Base-by-base conservation (phyloP, 2,888 invertebrate genomes). In the Ophraella communa region DNA sequence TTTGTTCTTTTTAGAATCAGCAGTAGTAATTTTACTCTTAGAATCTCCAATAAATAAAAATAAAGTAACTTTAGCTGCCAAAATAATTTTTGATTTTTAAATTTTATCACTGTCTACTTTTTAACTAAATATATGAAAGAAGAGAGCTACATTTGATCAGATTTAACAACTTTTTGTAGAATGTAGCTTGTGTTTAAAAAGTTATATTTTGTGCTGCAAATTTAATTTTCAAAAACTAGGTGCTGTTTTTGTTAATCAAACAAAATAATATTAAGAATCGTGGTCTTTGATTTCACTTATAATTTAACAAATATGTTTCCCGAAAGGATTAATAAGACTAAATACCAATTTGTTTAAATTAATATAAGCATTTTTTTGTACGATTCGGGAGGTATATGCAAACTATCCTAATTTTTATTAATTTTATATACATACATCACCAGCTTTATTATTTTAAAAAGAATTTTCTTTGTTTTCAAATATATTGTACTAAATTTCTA, bases 401-500 rank as follows among this genome's bases (percentile, higher is more conserved):
- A 39, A 39, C 14, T 39, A 4, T 30, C 33, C 23, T 56, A 20
- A 45, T 52, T 65, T 47, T 30, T n/a, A 39, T 54, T 39, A 17
- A 30, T 35, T 53, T 35, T 35, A 35, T 47, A 65, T 20, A 14
- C 14, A 4, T 24, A 54, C 54, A 54, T 54, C 70, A 72, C 70
- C 67, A 62, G 44, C 54, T 65, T 66, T 54, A 62, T 47, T 56
- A 33, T 54, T 70, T 68, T 61, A 66, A 55, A 59, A 65, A 67
- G 67, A 70, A 66, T 64, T 47, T 57, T 42, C 51, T 33, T 67
- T 47, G 14, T 63, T 60, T 66, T 71, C 68, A 60, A 61, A 57
- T 63, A 65, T 67, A 59, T 61, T 64, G 63, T 62, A 58, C 51
- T 24, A 68, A 70, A 68, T 61, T 64, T 56, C 59, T 67, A 69